These are phyloP conservation scores for Philotrypesis tridentata DNA, from an alignment of 1,140 invertebrate genomes.

Conservation along the genomic window DNA sequence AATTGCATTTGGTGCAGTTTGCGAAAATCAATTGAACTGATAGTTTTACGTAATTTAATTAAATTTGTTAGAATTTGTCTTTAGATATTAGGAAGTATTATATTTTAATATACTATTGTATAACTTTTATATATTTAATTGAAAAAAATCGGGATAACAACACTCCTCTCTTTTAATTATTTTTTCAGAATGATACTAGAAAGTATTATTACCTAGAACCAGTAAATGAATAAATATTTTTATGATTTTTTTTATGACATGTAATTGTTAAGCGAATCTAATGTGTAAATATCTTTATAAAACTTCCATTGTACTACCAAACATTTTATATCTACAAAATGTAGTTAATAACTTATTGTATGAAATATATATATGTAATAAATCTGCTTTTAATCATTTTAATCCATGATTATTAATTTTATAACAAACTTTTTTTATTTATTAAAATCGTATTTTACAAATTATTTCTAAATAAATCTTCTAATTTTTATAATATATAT, in stretches of 20 bases:
- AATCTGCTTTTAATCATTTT: background rate
- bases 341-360: conserved; percentile 42
- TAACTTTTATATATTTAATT: conserved; percentile 24
- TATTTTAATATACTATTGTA: background rate
- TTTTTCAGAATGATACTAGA: conserved; percentile 23
- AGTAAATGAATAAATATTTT: conserved; percentile 29
- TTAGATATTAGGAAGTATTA: conserved; percentile 14
- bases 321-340: conserved; percentile 46
- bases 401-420: conserved; percentile 32
- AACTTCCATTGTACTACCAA: conserved; percentile 34
- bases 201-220: conserved; percentile 25
- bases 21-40: conserved; percentile 18
- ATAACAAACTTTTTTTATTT: background rate
- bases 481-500: background rate
- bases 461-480: conserved; percentile 44
- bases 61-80: conserved; percentile 11
- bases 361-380: conserved; percentile 40
- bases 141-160: conserved; percentile 25
- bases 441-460: background rate
- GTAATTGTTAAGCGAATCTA: conserved; percentile 36
- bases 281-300: conserved; percentile 48
- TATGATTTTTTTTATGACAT: conserved; percentile 36
- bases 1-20: conserved; percentile 26
- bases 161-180: conserved; percentile 32
- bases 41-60: conserved; percentile 27